Conservation (phyloP, 2,113 vertebrate genomes). For the Sylvietta virens region DNA sequence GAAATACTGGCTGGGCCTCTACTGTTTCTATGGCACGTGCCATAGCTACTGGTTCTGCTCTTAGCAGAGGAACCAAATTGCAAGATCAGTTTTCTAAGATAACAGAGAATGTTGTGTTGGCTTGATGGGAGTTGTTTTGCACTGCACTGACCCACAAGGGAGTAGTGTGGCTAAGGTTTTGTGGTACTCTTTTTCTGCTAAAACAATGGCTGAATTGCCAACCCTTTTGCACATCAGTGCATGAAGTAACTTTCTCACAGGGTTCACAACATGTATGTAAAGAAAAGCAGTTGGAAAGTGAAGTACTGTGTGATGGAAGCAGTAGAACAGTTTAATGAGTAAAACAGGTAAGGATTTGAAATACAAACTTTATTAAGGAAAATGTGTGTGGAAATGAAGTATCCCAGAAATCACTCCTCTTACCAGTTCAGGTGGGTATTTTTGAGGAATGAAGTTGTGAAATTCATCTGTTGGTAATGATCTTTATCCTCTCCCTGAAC, state of each 20-base stretch:
- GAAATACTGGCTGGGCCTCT: background rate
- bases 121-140: background rate
- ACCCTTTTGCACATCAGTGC: background rate
- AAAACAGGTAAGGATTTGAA: background rate
- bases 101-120: background rate
- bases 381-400: background rate
- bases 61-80: background rate
- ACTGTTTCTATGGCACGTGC: rapidly evolving
- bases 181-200: background rate
- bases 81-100: background rate
- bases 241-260: background rate
- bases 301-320: background rate
- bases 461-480: background rate
- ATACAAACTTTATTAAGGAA: background rate
- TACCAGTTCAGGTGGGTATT: background rate
- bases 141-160: background rate
- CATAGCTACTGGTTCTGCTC: background rate
- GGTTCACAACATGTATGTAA: background rate
- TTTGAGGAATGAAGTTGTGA: background rate
- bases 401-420: background rate
- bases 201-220: background rate
- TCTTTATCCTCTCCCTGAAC: background rate
- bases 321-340: background rate
- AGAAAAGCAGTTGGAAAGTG: background rate
- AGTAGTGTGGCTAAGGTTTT: background rate